phyloP scores from a whole-genome alignment of 2,888 invertebrate species.

The Drosophila leonis region DNA sequence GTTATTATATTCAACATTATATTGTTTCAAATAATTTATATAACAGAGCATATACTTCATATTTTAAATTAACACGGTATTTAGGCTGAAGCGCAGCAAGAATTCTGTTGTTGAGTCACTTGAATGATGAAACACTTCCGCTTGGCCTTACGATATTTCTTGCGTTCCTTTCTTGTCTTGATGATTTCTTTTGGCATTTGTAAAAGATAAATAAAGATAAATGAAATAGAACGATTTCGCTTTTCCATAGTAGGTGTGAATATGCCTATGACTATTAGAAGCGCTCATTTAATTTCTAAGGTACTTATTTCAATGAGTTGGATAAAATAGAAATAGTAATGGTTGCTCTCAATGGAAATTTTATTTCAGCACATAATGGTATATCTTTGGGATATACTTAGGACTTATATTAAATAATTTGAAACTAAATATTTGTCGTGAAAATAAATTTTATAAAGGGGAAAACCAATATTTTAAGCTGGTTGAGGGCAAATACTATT shows the following conservation, averaged over 20 bases:
- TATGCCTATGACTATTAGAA: background rate
- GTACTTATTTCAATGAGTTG: no score
- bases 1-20: no score
- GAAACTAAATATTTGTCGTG: background rate
- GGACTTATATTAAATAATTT: background rate
- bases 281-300: no score
- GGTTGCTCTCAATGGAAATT: no score
- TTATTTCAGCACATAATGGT: no score
- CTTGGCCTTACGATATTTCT: constrained; percentile 15
- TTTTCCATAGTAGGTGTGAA: background rate
- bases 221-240: no score
- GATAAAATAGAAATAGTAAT: no score
- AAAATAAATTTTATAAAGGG: no score
- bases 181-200: constrained; percentile 60
- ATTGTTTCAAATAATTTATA: no score
- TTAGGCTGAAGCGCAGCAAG: background rate
- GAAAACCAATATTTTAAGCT: background rate
- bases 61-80: background rate
- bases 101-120: constrained; percentile 39
- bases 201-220: constrained; percentile 42
- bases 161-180: constrained; percentile 17
- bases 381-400: background rate
- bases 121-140: constrained; percentile 72
- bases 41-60: background rate
- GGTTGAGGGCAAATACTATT: background rate